phyloP scores from a whole-genome alignment of 2,888 invertebrate genomes.

The Lutraria lutraria region DNA sequence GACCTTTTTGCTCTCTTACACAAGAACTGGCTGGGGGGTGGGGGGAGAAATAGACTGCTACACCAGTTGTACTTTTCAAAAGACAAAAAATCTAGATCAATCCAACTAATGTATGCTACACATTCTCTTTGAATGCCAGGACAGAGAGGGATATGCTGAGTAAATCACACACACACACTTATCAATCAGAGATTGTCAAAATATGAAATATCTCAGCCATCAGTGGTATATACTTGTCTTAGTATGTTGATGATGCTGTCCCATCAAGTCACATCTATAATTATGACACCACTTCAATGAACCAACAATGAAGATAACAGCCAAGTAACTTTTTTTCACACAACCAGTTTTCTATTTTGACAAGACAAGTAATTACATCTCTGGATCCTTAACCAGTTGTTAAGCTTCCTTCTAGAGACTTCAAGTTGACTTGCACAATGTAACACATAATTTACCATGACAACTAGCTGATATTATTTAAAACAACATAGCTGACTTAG shows the following conservation, averaged over 20 bases:
- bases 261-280: background rate
- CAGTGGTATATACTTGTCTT: background rate
- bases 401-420: background rate
- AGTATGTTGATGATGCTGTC: background rate
- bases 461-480: background rate
- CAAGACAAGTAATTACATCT: background rate
- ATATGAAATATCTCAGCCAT: background rate
- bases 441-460: background rate
- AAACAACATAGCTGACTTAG: background rate
- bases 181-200: constrained; percentile 38
- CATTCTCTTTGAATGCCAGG: background rate
- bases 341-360: background rate
- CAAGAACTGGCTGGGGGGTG: too few species aligned
- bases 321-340: background rate
- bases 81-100: background rate
- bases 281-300: background rate
- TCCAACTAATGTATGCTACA: background rate
- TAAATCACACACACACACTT: constrained; percentile 31
- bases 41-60: too few species aligned
- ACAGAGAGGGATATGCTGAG: background rate
- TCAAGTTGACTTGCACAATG: background rate
- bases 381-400: background rate
- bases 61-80: background rate
- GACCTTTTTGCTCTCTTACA: too few species aligned
- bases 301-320: background rate